A percentile compares a stretch with the other conserved stretches of the same genome.
These are phyloP conservation scores for Myanophis thanlyinensis DNA, from an alignment of 2,113 vertebrate species.

Conservation along the genomic window DNA sequence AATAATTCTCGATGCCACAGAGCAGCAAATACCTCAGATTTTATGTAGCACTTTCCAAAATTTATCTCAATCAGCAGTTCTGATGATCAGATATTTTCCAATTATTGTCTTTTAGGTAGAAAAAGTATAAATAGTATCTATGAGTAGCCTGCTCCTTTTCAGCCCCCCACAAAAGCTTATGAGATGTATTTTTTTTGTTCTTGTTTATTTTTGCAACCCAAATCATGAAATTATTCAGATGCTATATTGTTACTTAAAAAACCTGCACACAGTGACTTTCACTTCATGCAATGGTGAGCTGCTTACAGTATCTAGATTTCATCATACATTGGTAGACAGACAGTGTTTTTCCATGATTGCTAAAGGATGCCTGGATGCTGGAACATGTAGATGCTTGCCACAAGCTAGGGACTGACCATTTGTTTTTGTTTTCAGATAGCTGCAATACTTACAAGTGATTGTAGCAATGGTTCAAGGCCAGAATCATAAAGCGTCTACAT, in stretches of 20 bases:
- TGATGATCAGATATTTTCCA: neutral
- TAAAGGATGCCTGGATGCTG: neutral
- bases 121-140: neutral
- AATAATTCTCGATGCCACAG: neutral
- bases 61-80: neutral
- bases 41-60: neutral
- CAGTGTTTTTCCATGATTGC: neutral
- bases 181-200: neutral
- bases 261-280: neutral
- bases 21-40: neutral
- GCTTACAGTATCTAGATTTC: neutral
- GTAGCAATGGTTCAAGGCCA: neutral
- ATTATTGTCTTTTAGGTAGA: neutral
- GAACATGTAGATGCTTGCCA: neutral
- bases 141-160: neutral
- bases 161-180: neutral
- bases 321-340: neutral
- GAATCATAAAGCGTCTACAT: neutral
- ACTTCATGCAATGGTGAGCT: neutral
- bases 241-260: neutral
- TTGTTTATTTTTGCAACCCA: neutral
- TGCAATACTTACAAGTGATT: neutral
- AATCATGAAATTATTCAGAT: neutral
- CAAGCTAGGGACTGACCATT: neutral
- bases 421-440: neutral